Conservation (phyloP, 2,113 vertebrate species). For the Serinus canaria region DNA sequence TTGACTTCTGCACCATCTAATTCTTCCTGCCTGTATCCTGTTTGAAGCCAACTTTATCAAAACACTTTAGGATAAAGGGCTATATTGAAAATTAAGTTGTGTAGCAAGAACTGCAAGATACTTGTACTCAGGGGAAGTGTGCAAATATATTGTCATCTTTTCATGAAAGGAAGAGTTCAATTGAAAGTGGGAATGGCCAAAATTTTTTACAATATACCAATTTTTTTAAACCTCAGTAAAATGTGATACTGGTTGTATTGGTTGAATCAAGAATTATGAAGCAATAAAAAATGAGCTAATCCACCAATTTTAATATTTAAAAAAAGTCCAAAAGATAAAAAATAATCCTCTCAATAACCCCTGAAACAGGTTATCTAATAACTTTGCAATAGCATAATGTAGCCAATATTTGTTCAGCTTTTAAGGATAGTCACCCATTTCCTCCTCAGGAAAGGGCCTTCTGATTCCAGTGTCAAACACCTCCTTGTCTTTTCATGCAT, state of each 20-base stretch:
- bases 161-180: background rate
- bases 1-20: background rate
- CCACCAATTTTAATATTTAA: background rate
- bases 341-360: background rate
- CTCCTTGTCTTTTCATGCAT: rapidly evolving
- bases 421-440: background rate
- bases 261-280: background rate
- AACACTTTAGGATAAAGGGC: background rate
- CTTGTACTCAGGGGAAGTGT: background rate
- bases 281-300: background rate
- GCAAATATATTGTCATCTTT: background rate
- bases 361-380: background rate
- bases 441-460: background rate
- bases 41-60: background rate
- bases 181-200: background rate
- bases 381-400: background rate
- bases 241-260: background rate
- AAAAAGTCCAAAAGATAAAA: background rate
- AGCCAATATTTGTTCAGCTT: background rate
- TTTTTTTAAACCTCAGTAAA: background rate
- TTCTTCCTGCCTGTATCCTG: background rate
- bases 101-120: background rate
- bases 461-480: background rate
- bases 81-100: background rate
- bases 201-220: background rate